Conservation (phyloP, 2,888 invertebrate genomes). For the Cosmia trapezina region DNA sequence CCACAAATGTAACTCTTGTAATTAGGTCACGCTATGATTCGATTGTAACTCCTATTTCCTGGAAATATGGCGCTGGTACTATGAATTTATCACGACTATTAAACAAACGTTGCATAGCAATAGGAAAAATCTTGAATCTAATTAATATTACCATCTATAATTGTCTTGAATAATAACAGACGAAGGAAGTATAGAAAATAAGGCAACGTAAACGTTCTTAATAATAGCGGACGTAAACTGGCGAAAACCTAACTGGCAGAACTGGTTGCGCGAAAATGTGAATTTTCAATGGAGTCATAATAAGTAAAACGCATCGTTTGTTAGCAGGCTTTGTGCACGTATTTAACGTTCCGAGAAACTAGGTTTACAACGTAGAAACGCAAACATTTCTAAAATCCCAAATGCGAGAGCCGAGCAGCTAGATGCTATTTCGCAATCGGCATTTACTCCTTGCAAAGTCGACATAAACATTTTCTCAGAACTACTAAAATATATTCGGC, state of each 20-base stretch:
- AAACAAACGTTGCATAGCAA: constrained; percentile 60
- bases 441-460: constrained; percentile 81
- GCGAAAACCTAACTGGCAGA: constrained; percentile 32
- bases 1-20: constrained; percentile 68
- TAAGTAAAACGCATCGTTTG: constrained; percentile 61
- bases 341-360: constrained; percentile 77
- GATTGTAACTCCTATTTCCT: constrained; percentile 74
- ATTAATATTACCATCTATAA: constrained; percentile 61
- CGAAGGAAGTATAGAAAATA: constrained; percentile 56
- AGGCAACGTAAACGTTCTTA: constrained; percentile 36
- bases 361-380: constrained; percentile 86
- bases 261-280: constrained; percentile 52
- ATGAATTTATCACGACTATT: constrained; percentile 72
- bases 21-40: constrained; percentile 71
- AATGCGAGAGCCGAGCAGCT: constrained; percentile 77
- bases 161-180: constrained; percentile 54
- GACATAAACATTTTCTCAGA: constrained; percentile 83
- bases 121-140: constrained; percentile 68
- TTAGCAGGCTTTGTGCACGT: constrained; percentile 64
- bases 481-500: constrained; percentile 76
- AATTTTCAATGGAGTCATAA: constrained; percentile 58
- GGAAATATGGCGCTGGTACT: constrained; percentile 70
- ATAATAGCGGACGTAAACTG: constrained; percentile 33
- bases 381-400: constrained; percentile 86
- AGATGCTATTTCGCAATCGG: constrained; percentile 82